Evolutionary conservation across 2,113 vertebrate species (phyloP).

Genomic region (Pycnonotus jocosus): DNA sequence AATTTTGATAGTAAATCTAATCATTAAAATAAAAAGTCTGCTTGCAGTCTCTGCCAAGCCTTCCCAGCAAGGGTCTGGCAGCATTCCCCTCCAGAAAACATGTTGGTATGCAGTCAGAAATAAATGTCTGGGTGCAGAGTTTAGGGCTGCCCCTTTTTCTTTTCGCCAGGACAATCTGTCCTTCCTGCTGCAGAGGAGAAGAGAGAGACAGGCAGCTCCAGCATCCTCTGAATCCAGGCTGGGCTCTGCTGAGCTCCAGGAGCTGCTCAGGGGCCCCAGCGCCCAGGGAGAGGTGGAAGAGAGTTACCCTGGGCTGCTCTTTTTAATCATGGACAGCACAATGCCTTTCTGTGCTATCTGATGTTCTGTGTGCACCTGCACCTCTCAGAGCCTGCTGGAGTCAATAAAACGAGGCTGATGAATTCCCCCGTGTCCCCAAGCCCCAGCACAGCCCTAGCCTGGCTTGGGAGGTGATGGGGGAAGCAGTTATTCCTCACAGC

Average conservation of each 20-base stretch:
- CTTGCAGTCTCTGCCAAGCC: conserved; percentile 8
- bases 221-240: background rate
- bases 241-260: background rate
- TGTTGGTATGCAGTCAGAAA: background rate
- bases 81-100: background rate
- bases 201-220: background rate
- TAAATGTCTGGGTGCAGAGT: background rate
- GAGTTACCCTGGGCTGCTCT: background rate
- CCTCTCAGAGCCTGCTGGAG: background rate
- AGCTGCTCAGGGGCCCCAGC: background rate
- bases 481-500: background rate
- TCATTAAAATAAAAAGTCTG: background rate
- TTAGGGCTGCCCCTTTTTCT: background rate
- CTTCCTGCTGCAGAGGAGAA: background rate
- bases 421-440: background rate
- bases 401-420: background rate
- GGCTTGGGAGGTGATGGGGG: background rate
- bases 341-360: background rate
- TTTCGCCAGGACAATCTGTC: background rate
- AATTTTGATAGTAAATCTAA: conserved; percentile 52
- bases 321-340: accelerated
- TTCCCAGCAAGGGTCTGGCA: background rate
- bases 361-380: background rate
- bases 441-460: background rate
- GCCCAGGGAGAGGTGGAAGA: background rate